Percentiles rank a stretch among this genome's conserved stretches.
Conservation (phyloP, 2,888 invertebrate species). For the Psococerastis gibbosa region DNA sequence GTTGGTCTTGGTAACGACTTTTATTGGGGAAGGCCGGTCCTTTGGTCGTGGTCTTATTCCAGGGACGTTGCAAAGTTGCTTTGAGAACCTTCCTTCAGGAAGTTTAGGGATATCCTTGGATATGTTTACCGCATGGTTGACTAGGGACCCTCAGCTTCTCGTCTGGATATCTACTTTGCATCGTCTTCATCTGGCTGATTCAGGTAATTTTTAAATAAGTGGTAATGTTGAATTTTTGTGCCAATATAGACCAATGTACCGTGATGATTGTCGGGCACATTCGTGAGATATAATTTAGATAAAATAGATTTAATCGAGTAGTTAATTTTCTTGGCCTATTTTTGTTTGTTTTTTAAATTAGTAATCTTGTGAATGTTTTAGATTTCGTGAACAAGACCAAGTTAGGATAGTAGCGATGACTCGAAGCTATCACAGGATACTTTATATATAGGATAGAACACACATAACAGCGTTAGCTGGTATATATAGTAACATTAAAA, state of each 20-base stretch:
- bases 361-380: too few species aligned
- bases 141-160: constrained; percentile 37
- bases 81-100: constrained; percentile 41
- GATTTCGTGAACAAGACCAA: too few species aligned
- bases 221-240: constrained; percentile 12
- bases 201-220: too few species aligned
- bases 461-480: too few species aligned
- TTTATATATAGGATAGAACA: too few species aligned
- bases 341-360: constrained; percentile 11
- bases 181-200: constrained; percentile 38
- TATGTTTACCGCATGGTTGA: constrained; percentile 49
- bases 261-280: too few species aligned
- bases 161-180: constrained; percentile 46
- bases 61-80: constrained; percentile 50
- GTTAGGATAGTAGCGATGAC: too few species aligned
- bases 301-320: constrained; percentile 8
- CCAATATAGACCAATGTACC: too few species aligned
- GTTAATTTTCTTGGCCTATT: constrained; percentile 11
- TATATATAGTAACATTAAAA: too few species aligned
- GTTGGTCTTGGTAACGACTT: constrained; percentile 37
- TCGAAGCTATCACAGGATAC: too few species aligned
- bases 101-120: constrained; percentile 46
- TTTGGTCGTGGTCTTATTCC: constrained; percentile 42
- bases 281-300: too few species aligned
- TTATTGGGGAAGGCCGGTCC: constrained; percentile 39